Conservation (phyloP, 2,888 invertebrate genomes). For the Agrotis clavis region DNA sequence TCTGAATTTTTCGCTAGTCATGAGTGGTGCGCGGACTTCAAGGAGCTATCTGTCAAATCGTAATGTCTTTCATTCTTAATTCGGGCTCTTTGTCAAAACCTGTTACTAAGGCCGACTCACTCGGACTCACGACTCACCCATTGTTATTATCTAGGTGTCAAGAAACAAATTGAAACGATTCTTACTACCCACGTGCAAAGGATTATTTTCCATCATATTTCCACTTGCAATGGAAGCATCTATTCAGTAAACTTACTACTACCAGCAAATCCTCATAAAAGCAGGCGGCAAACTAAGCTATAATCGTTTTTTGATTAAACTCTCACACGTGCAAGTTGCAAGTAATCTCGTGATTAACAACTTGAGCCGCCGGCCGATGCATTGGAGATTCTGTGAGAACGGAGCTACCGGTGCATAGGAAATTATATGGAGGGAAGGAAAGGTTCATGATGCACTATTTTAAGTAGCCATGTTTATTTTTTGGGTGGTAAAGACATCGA, state of each 20-base stretch:
- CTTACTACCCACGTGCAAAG: too few species aligned
- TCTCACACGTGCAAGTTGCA: slow-evolving; percentile 25
- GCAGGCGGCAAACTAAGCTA: slow-evolving; percentile 20
- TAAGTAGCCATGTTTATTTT: too few species aligned
- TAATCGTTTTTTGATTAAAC: slow-evolving; percentile 62
- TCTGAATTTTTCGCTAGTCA: too few species aligned
- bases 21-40: too few species aligned
- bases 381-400: slow-evolving; percentile 19
- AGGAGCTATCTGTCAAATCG: too few species aligned
- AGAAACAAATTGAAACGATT: too few species aligned
- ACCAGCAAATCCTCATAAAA: slow-evolving; percentile 39
- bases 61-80: too few species aligned
- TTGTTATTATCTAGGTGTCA: too few species aligned
- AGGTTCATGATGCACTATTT: not conserved
- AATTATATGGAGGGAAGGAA: not conserved
- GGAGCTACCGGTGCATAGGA: not conserved
- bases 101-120: too few species aligned
- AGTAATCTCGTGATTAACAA: slow-evolving; percentile 39
- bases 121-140: too few species aligned
- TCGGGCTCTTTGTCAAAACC: too few species aligned
- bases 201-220: not conserved
- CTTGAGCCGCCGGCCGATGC: slow-evolving; percentile 34
- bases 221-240: not conserved
- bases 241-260: slow-evolving; percentile 11
- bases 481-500: too few species aligned